Conservation (phyloP, 2,797 vertebrate genomes). For the Thalassophryne amazonica region DNA sequence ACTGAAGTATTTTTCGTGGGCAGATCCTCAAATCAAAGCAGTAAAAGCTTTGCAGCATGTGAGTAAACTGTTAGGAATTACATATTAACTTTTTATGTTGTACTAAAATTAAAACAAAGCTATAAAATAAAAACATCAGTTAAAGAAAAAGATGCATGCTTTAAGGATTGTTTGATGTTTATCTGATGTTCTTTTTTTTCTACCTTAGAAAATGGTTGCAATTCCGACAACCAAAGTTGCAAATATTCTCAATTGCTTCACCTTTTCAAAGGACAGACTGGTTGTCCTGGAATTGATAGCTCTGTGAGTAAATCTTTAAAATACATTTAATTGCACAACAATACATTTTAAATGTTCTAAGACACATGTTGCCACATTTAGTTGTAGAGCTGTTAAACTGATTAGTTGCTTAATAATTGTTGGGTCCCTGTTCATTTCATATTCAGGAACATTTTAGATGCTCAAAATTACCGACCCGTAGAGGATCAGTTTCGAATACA, state of each 20-base stretch:
- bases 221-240: constrained; percentile 93
- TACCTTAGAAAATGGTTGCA: constrained; percentile 95
- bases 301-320: constrained; percentile 83
- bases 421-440: not conserved
- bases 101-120: not conserved
- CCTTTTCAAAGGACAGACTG: constrained; percentile 95
- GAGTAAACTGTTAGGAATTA: constrained; percentile 67
- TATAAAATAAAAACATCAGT: not conserved
- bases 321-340: not conserved
- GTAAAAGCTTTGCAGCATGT: constrained; percentile 97
- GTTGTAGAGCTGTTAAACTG: not conserved
- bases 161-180: not conserved
- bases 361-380: not conserved
- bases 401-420: not conserved
- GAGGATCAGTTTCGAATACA: constrained; percentile 95
- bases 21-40: constrained; percentile 96
- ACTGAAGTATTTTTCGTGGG: constrained; percentile 97
- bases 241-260: constrained; percentile 96
- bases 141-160: too few species aligned
- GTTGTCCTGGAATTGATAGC: constrained; percentile 92
- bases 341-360: not conserved
- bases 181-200: constrained; percentile 3
- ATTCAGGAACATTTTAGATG: constrained; percentile 96
- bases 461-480: constrained; percentile 92
- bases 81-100: too few species aligned